Evolutionary conservation across 2,797 vertebrate genomes (phyloP), one percentile per base, ranked within the genome.

Genomic region (Xenops minutus): DNA sequence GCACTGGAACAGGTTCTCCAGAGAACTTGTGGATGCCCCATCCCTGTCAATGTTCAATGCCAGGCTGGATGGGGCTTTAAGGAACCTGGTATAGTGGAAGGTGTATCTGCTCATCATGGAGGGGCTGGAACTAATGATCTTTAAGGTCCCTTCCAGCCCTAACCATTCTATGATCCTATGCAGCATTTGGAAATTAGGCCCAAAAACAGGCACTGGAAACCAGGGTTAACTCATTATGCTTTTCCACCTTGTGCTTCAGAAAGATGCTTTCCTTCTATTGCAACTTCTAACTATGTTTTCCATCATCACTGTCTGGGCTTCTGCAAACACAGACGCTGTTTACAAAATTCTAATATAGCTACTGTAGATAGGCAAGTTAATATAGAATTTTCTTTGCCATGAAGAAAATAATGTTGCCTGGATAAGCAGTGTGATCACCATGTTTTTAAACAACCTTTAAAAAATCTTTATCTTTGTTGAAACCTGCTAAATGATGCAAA

Each of bases 401-500:
- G 36, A 72, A 82, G 61, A 89, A 79, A 76, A 61, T 61, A 63
- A 59, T 29, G 39, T 67, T 91, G 76, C 68, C 59, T 79, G 39
- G 21, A 37, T 73, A 93, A 84, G 27, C 36, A 75, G 43, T 67
- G 58, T 80, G 49, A 88, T 81, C 54, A 74, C 59, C 46, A 37
- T 51, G 54, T 58, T 95, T 92, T 79, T 48, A 88, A 95, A 90
- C 34, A 86, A 62, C 26, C 21, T 89, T 85, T 62, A 48, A 89
- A 95, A 92, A 93, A 73, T 59, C 37, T 83, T 88, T 76, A 63
- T 68, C 52, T 92, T 88, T 82, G 69, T 52, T 69, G 69, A 90
- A 92, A 93, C 76, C 80, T 88, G 79, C 62, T 88, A 75, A 88
- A n/a, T 54, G 4, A 78, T 92, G 86, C 75, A 92, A 89, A 86